Base-by-base conservation (phyloP, 2,113 vertebrate genomes). In the Vidua chalybeata region DNA sequence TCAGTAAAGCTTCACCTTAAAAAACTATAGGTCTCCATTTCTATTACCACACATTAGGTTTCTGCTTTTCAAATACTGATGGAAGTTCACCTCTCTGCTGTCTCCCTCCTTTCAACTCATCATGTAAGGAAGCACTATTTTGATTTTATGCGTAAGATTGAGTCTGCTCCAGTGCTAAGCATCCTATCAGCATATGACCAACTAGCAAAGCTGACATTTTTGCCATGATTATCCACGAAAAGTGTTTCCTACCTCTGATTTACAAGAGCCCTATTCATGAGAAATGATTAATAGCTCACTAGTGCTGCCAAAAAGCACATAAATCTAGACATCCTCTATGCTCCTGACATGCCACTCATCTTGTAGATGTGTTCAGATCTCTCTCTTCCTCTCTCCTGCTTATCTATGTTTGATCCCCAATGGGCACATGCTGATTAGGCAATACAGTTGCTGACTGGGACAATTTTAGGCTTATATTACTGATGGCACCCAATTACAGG, bases 401-500 rank as follows among this genome's bases (percentile, higher is more conserved):
- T 96, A 96, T 80, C 77, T 15, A 0, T 1, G 75, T 73, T 95
- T 79, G 85, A 97, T 97, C 94, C 97, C 97, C 81, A 82, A 12
- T 67, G 96, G 96, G 93, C 93, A 96, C 89, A 17, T 92, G 93
- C 96, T 97, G 97, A 97, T 97, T 96, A 97, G 96, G 96, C 96
- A 96, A 94, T 61, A 75, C 88, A 91, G 75, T 96, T 97, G 98
- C 97, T 98, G 97, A 97, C 87, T 89, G 90, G 84, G 83, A 96
- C 89, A 87, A 64, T 97, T 96, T 97, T 90, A 90, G 92, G 95
- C 56, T 96, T 92, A 62, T 68, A 92, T 93, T 93, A 95, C 96
- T 97, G 85, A 96, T 68, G 96, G 95, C 94, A 97, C 97, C 96
- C 97, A 97, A 98, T 98, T 98, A 98, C 95, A 95, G 87, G 92